Conservation (phyloP, 2,888 invertebrate genomes). For the Spicauda simplicius region DNA sequence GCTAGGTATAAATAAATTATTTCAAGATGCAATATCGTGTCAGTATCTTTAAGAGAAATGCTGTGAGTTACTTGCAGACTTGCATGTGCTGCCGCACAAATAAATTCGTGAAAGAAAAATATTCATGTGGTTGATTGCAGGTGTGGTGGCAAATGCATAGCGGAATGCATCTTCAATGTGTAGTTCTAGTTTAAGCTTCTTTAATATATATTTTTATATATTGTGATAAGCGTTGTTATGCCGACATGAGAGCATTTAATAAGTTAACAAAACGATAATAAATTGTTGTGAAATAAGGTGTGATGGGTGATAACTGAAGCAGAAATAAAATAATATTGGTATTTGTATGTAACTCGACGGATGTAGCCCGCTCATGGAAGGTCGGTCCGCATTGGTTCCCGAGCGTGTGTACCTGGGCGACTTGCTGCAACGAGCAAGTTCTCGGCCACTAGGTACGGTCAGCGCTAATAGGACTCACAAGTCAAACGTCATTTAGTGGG, state of each 20-base stretch:
- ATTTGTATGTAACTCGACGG: conserved; percentile 4
- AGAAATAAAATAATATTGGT: conserved; percentile 5
- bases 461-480: conserved; percentile 66
- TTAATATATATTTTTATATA: conserved; percentile 84
- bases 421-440: conserved; percentile 82
- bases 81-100: conserved; percentile 83
- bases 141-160: conserved; percentile 82
- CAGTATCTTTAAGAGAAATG: conserved; percentile 69
- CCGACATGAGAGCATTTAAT: conserved; percentile 82
- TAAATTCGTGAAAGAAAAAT: conserved; percentile 56
- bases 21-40: conserved; percentile 66
- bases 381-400: conserved; percentile 33
- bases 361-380: conserved; percentile 14
- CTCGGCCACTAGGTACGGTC: conserved; percentile 70
- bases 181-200: conserved; percentile 82
- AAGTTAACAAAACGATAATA: conserved; percentile 71
- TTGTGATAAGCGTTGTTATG: conserved; percentile 84
- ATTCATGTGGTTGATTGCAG: conserved; percentile 60
- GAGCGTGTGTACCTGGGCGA: conserved; percentile 76
- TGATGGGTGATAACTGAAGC: conserved; percentile 66
- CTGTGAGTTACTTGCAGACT: conserved; percentile 77
- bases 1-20: conserved; percentile 52
- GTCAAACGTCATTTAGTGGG: conserved; percentile 68
- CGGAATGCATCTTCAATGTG: conserved; percentile 79
- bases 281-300: conserved; percentile 62